Conservation (phyloP, 2,888 invertebrate genomes). For the Heliconius cydno region DNA sequence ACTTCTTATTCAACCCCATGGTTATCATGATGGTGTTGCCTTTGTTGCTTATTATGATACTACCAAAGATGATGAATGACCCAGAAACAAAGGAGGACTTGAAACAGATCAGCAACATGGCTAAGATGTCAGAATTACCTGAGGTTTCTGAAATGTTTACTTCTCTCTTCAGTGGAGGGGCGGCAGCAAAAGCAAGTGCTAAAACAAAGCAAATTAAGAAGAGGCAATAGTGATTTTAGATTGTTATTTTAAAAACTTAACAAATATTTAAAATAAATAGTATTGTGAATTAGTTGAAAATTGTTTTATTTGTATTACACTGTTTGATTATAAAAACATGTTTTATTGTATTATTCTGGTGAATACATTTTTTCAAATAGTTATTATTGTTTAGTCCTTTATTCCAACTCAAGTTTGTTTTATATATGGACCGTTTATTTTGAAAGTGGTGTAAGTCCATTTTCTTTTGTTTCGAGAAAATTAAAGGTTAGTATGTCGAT, state of each 20-base stretch:
- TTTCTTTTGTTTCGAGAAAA: no score
- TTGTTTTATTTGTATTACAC: background rate
- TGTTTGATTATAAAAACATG: no score
- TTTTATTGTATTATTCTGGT: no score
- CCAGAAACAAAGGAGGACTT: constrained; percentile 98
- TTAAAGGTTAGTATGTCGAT: no score
- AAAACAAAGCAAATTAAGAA: constrained; percentile 79
- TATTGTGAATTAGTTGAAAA: constrained; percentile 39
- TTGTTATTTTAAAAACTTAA: constrained; percentile 48
- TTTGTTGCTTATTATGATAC: constrained; percentile 92
- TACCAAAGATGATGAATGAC: constrained; percentile 99
- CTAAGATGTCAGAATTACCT: constrained; percentile 93
- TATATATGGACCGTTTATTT: no score
- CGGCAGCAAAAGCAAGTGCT: constrained; percentile 74
- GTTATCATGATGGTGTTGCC: constrained; percentile 99
- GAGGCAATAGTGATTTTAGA: constrained; percentile 61
- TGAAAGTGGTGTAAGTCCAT: no score
- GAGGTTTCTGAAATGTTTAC: constrained; percentile 98
- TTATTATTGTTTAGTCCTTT: no score
- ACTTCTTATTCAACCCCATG: constrained; percentile 98
- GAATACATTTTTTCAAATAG: no score
- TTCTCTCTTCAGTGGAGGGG: constrained; percentile 90
- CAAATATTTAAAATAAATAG: constrained; percentile 52
- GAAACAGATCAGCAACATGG: constrained; percentile 93
- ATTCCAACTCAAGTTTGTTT: no score